Base-by-base conservation (phyloP, 2,888 invertebrate genomes). In the Pachycephus smyrnensis region DNA sequence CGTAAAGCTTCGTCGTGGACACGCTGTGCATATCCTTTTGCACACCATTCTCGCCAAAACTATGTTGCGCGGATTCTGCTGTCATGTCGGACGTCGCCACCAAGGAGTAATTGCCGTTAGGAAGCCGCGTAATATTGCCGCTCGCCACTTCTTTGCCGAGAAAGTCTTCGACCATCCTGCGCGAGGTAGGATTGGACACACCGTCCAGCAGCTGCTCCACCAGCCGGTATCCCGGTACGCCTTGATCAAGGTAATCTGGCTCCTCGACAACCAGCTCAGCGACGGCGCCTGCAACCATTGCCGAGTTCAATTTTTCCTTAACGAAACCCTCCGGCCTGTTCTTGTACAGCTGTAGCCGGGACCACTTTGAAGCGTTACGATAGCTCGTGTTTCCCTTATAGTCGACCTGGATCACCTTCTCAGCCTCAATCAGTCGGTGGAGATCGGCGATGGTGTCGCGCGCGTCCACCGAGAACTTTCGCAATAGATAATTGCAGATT, bases 381-480 rank as follows among this genome's bases (percentile, higher is more conserved):
- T 97, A 97, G 92, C 96, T 96, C 84, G 95, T 96, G 92, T 95
- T 96, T 87, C 97, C 97, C 92, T 97, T 97, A 91, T 97, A 97
- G 89, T 96, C 96, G 40, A 97, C 97, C 93, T 96, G 96, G 83
- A 95, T 94, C 77, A 97, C 95, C 86, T 95, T 94, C 89, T 95
- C 95, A 80, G 94, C 94, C 85, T 95, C 95, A 23, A 96, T 94
- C 87, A 97, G 94, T 90, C 94, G 94, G 89, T 95, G 95, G 68
- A 97, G 93, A 91, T 96, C 95, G 80, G 94, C 93, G 88, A 94
- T 95, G 31, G 95, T 95, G 84, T 95, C 96, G 82, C 93, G 93
- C 74, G 94, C 94, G 88, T 94, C 93, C 79, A 96, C 94, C 87
- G 95, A 94, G 90, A 95, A 95, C 90, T 95, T 94, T 86, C 96